Evolutionary conservation across 2,797 vertebrate genomes (phyloP), one percentile per base, ranked within the genome.

Genomic region (Propithecus perrieri): DNA sequence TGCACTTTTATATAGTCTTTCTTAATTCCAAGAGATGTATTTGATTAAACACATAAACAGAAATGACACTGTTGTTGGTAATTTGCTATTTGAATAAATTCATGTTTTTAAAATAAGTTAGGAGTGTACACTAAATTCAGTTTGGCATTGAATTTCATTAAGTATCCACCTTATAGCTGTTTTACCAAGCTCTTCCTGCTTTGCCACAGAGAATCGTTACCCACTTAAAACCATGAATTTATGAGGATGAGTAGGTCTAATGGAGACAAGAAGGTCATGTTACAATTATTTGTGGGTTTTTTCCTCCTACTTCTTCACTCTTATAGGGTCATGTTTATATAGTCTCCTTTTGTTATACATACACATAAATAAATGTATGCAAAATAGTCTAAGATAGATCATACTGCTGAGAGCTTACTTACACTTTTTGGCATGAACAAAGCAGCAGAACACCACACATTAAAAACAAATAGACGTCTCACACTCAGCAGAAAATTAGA

Each of bases 81-180:
- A 95, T 63, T 87, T 72, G 53, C 76, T 97, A 59, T 72, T 89
- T 63, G 41, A 24, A 50, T 72, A 88, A 71, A 95, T 59, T 55
- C 88, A 9, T 72, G 10, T 80, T 83, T 90, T 94, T 84, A 61
- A 61, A 88, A 28, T 71, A 41, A 78, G 18, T 53, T 67, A 71
- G 7, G 94, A 69, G 22, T 59, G 1, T 57, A 85, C 28, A 86
- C 14, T 96, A 86, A 95, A 78, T 67, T 95, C 63, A 46, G 26
- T 78, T 72, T 57, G 5, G 13, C 28, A 33, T 26, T 95, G 4
- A 67, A 93, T 72, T 78, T 88, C 76, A 59, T 53, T 84, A 81
- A 67, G 28, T 72, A 43, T 61, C 55, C 72, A 38, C 13, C 1
- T 55, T 17, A 35, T 53, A 50, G 5, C 18, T 89, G 5, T 80